Conservation (phyloP, 2,888 invertebrate species). For the Agrotis puta region DNA sequence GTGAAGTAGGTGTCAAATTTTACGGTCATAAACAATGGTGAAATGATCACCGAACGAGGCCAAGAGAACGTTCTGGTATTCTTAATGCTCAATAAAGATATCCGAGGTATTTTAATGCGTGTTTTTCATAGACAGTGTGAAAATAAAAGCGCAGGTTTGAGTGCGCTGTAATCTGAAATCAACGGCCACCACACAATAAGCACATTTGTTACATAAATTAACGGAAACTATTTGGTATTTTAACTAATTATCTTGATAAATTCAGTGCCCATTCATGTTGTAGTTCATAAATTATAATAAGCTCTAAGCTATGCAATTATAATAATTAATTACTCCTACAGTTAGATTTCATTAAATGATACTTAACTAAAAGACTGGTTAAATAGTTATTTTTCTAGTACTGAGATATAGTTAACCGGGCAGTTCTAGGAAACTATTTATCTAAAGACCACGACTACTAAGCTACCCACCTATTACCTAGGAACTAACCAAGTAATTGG, state of each 20-base stretch:
- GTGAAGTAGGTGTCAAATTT: conserved; percentile 61
- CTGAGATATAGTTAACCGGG: neutral
- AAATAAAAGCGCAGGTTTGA: conserved; percentile 52
- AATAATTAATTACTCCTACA: conserved; percentile 42
- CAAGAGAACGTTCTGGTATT: conserved; percentile 59
- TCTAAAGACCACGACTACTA: too few species aligned
- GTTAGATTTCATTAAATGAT: conserved; percentile 32
- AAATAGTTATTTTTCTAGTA: conserved; percentile 3
- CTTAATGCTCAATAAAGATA: conserved; percentile 65
- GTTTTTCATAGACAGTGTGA: conserved; percentile 62
- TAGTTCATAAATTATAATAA: conserved; percentile 54
- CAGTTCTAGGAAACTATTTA: neutral
- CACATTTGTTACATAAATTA: conserved; percentile 51
- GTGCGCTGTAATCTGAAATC: conserved; percentile 55
- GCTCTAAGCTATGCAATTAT: conserved; percentile 52
- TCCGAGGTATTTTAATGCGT: conserved; percentile 64
- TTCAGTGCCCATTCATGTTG: conserved; percentile 50
- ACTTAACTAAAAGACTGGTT: neutral
- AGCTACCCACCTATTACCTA: neutral
- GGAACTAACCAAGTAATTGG: conserved; percentile 22
- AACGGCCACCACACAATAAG: conserved; percentile 55
- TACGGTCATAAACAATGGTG: conserved; percentile 67
- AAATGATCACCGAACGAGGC: conserved; percentile 59
- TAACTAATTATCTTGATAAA: conserved; percentile 53
- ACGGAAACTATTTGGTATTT: conserved; percentile 56